Percentiles rank a stretch among this genome's conserved stretches.
Evolutionary conservation across 2,113 vertebrate genomes (phyloP).

Genomic region (Onychostruthus taczanowskii): DNA sequence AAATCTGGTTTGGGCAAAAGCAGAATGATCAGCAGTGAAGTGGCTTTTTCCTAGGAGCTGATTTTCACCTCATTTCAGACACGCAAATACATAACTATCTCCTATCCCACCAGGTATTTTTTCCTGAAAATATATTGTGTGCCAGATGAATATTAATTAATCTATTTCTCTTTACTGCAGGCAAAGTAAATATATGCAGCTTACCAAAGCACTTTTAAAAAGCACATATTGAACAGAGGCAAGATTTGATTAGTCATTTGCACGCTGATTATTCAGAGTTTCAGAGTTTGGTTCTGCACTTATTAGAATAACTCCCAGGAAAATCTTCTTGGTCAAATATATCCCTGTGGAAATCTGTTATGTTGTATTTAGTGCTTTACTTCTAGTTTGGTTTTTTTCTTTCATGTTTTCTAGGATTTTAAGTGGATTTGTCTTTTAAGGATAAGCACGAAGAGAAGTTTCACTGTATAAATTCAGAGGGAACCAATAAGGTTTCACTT

Average conservation of each 20-base stretch:
- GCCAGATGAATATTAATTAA: not conserved
- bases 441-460: not conserved
- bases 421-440: not conserved
- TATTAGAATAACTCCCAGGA: not conserved
- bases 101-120: not conserved
- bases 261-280: not conserved
- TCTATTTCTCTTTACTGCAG: not conserved
- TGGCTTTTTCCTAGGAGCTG: not conserved
- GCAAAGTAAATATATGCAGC: not conserved
- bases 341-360: not conserved
- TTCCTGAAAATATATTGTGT: not conserved
- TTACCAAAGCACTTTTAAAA: not conserved
- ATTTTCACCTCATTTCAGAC: not conserved
- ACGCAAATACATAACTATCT: not conserved
- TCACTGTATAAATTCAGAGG: not conserved
- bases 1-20: not conserved
- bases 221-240: not conserved
- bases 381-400: not conserved
- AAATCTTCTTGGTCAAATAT: not conserved
- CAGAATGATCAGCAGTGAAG: not conserved
- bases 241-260: not conserved
- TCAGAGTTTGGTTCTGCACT: not conserved
- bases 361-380: not conserved
- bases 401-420: not conserved
- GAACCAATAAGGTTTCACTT: not conserved